Evolutionary conservation across 2,113 vertebrate species (phyloP).

Genomic region (Macrotus californicus): DNA sequence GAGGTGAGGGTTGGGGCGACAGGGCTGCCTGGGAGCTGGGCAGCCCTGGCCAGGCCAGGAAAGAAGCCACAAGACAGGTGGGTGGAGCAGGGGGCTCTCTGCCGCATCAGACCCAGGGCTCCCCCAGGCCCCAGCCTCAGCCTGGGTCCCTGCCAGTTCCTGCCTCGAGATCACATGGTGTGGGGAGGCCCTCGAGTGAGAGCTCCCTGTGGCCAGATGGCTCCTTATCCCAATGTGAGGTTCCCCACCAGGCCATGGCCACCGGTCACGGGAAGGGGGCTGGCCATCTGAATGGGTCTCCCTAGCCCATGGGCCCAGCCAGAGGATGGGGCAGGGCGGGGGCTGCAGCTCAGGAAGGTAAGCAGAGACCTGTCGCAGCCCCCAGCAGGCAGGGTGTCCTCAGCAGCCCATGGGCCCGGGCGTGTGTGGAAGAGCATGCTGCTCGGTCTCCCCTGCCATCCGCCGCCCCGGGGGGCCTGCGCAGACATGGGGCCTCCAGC

Average conservation of each 20-base stretch:
- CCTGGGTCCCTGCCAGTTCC: background rate
- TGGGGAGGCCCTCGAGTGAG: background rate
- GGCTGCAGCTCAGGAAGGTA: background rate
- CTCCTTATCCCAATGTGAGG: background rate
- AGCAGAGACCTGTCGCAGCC: too few species aligned
- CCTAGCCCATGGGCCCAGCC: background rate
- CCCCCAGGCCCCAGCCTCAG: background rate
- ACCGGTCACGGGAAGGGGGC: background rate
- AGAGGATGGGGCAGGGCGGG: rapidly evolving
- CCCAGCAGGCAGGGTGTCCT: rapidly evolving
- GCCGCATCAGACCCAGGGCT: background rate
- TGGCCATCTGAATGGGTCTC: rapidly evolving
- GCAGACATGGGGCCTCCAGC: background rate
- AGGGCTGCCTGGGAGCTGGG: too few species aligned
- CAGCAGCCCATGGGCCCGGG: background rate
- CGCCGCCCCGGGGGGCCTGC: rapidly evolving
- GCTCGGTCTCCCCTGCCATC: rapidly evolving
- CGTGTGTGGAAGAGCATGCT: background rate
- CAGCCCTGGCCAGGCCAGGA: background rate
- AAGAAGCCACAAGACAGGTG: background rate
- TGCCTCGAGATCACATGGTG: rapidly evolving
- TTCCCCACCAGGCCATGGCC: background rate
- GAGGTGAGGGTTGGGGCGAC: background rate
- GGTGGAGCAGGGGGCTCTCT: rapidly evolving
- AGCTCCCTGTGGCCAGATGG: too few species aligned